Percentiles rank a stretch among this genome's conserved stretches.
phyloP scores from a whole-genome alignment of 1,140 invertebrate species.

The Drosophila melanica region DNA sequence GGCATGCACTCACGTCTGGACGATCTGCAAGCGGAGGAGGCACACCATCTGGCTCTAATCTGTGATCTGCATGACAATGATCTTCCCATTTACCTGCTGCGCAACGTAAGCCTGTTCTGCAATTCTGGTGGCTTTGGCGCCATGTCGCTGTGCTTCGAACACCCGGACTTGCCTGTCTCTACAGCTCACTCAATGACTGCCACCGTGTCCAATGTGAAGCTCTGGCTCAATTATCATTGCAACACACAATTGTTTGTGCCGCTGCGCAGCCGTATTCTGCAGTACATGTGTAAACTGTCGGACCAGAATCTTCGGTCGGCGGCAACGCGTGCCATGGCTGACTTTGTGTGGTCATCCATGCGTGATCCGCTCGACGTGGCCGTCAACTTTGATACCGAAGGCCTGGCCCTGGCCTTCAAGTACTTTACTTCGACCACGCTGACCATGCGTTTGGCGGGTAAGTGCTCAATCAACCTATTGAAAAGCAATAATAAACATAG shows the following conservation, averaged over 20 bases:
- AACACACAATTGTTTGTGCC: constrained; percentile 95
- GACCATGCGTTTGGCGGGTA: constrained; percentile 93
- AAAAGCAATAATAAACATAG: too few species aligned
- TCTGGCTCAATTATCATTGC: constrained; percentile 97
- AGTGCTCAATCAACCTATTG: neutral
- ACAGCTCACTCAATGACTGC: constrained; percentile 96
- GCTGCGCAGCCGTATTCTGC: constrained; percentile 92
- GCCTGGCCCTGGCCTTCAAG: constrained; percentile 95
- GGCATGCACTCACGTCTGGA: constrained; percentile 89
- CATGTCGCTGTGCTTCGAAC: constrained; percentile 93
- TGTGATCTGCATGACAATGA: constrained; percentile 97
- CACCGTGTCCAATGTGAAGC: constrained; percentile 95
- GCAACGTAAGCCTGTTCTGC: constrained; percentile 96
- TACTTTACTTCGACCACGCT: constrained; percentile 97
- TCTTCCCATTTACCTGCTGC: constrained; percentile 93
- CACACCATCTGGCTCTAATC: constrained; percentile 90
- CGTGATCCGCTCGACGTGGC: constrained; percentile 95
- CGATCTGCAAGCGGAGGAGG: constrained; percentile 91
- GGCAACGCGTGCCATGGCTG: constrained; percentile 95
- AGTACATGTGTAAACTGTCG: constrained; percentile 96
- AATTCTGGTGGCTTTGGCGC: constrained; percentile 94
- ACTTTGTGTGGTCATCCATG: constrained; percentile 97
- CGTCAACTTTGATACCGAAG: constrained; percentile 94
- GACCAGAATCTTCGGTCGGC: constrained; percentile 95
- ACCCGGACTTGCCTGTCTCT: constrained; percentile 91